phyloP scores from a whole-genome alignment of 2,113 vertebrate species.

The Lepus europaeus region DNA sequence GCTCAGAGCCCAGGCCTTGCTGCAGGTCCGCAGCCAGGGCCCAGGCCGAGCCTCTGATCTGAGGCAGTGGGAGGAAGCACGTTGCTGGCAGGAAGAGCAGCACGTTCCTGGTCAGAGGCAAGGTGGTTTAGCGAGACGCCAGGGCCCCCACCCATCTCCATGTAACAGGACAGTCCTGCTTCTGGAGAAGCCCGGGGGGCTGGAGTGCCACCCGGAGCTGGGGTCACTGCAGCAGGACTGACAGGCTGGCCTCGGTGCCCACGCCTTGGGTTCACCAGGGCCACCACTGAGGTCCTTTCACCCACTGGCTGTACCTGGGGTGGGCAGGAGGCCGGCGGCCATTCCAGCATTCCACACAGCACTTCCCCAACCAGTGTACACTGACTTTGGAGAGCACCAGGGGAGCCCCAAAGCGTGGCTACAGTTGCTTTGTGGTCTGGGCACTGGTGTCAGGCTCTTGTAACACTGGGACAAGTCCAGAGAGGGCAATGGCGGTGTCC shows the following conservation, averaged over 20 bases:
- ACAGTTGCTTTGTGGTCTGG: accelerated
- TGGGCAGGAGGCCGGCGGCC: neutral
- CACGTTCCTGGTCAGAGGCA: neutral
- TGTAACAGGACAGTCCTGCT: neutral
- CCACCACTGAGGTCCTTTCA: neutral
- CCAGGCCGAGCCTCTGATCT: neutral
- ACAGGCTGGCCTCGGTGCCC: neutral
- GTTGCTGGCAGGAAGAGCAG: neutral
- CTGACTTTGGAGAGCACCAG: neutral
- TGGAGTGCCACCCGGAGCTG: neutral
- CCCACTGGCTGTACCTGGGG: neutral
- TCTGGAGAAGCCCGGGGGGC: neutral
- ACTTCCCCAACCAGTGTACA: neutral
- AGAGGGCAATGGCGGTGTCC: accelerated
- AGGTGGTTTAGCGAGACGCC: neutral
- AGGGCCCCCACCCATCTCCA: accelerated
- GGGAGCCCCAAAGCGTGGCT: neutral
- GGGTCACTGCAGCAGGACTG: accelerated
- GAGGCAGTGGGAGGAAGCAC: neutral
- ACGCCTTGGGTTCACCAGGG: neutral
- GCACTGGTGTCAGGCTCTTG: too few species aligned
- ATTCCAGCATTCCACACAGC: accelerated
- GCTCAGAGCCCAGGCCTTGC: accelerated
- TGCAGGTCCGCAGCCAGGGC: neutral
- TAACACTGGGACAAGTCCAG: neutral